These are phyloP conservation scores for Rhamphomyia laevipes DNA, from an alignment of 2,888 invertebrate genomes.

Conservation along the genomic window DNA sequence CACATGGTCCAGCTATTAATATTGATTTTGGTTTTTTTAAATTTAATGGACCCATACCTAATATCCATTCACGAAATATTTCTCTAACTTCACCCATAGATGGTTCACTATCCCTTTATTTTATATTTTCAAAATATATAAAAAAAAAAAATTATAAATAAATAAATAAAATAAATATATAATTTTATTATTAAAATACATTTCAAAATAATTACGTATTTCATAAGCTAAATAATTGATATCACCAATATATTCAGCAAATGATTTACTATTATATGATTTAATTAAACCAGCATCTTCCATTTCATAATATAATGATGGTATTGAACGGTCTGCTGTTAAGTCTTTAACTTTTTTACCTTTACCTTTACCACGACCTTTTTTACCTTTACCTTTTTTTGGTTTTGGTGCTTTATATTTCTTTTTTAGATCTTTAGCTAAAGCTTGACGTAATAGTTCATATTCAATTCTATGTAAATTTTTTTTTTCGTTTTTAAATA, in stretches of 20 bases:
- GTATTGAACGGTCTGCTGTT: conserved; percentile 45
- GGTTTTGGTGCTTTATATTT: conserved; percentile 23
- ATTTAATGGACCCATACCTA: conserved; percentile 32
- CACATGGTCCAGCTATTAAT: conserved; percentile 55
- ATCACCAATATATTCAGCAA: conserved; percentile 55
- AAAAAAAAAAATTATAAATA: background rate
- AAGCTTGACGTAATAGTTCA: conserved; percentile 34
- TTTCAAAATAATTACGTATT: conserved; percentile 19
- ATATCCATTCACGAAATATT: conserved; percentile 40
- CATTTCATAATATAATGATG: conserved; percentile 57
- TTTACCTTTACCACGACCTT: conserved; percentile 18
- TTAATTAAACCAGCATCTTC: conserved; percentile 42
- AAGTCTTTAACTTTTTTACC: conserved; percentile 42
- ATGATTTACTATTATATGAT: conserved; percentile 40
- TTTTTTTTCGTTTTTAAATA: no score
- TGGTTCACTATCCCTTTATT: conserved; percentile 33
- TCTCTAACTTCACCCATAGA: conserved; percentile 44
- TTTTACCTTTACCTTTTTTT: conserved; percentile 20
- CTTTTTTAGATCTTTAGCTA: conserved; percentile 28
- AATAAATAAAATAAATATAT: background rate
- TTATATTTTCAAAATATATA: background rate
- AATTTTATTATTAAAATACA: conserved; percentile 3
- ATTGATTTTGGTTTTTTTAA: conserved; percentile 44
- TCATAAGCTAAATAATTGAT: conserved; percentile 45
- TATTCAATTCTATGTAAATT: conserved; percentile 27